Percentiles rank a stretch among this genome's conserved stretches.
Conservation (phyloP, 2,113 vertebrate species). For the Monopterus albus region DNA sequence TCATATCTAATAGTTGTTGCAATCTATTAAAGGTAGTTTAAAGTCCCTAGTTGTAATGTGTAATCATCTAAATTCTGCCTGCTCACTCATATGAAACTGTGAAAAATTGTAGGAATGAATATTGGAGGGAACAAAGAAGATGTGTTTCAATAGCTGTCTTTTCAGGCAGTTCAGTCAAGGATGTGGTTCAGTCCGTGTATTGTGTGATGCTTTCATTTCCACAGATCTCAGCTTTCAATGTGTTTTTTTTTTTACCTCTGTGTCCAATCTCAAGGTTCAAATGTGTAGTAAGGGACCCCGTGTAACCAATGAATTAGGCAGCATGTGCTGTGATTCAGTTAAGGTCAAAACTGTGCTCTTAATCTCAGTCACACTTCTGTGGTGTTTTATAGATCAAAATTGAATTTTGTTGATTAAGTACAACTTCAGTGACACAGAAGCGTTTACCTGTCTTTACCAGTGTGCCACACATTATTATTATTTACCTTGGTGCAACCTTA, state of each 20-base stretch:
- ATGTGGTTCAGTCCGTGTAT: conserved; percentile 39
- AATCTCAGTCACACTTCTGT: conserved; percentile 43
- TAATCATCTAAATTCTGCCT: conserved; percentile 5
- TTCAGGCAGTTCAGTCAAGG: conserved; percentile 60
- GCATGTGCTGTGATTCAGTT: conserved; percentile 42
- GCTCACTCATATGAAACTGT: conserved; percentile 14
- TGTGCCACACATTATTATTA: conserved; percentile 12
- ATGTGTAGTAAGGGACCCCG: conserved; percentile 40
- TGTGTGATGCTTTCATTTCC: conserved; percentile 51
- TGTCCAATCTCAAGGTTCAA: conserved; percentile 69
- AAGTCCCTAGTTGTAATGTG: neutral
- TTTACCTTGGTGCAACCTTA: neutral
- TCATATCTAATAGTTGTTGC: conserved; percentile 5
- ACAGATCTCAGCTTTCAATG: conserved; percentile 7
- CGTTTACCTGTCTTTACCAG: conserved; percentile 33
- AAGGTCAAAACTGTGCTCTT: conserved; percentile 55
- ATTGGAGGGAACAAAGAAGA: conserved; percentile 38
- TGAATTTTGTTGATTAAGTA: conserved; percentile 43
- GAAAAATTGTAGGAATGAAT: conserved; percentile 21
- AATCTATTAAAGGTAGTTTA: conserved; percentile 9
- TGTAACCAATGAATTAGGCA: conserved; percentile 66
- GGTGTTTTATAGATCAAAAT: conserved; percentile 35
- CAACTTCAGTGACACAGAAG: conserved; percentile 26
- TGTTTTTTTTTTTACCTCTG: conserved; percentile 18
- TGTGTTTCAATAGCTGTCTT: conserved; percentile 37